Percentiles rank a stretch among this genome's conserved stretches.
These are phyloP conservation scores for Euphydryas editha DNA, from an alignment of 2,888 invertebrate genomes.

Conservation along the genomic window DNA sequence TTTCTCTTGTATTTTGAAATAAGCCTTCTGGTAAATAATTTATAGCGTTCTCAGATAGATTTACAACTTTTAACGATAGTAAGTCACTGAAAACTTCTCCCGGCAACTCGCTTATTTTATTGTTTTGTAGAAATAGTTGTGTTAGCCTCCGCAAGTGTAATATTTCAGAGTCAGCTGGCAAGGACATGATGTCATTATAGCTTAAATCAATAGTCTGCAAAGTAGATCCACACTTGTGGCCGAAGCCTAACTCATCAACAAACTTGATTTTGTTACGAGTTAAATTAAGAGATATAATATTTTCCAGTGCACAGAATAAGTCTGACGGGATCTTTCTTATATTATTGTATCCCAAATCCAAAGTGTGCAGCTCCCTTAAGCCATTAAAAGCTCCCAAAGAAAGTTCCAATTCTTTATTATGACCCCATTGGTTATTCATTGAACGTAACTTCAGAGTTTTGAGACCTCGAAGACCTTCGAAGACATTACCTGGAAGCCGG, in stretches of 20 bases:
- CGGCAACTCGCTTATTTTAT: slow-evolving; percentile 90
- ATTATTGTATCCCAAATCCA: slow-evolving; percentile 92
- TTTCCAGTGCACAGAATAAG: slow-evolving; percentile 90
- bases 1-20: slow-evolving; percentile 91
- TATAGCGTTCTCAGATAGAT: slow-evolving; percentile 93
- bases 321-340: slow-evolving; percentile 90
- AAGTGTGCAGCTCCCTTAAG: slow-evolving; percentile 89
- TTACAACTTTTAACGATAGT: slow-evolving; percentile 90
- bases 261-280: slow-evolving; percentile 92
- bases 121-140: slow-evolving; percentile 91
- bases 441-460: slow-evolving; percentile 91
- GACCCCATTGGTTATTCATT: slow-evolving; percentile 90
- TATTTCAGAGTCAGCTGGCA: slow-evolving; percentile 90
- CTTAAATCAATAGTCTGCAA: slow-evolving; percentile 92
- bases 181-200: slow-evolving; percentile 89
- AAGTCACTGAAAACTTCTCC: slow-evolving; percentile 91
- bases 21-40: slow-evolving; percentile 91
- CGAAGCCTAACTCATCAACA: slow-evolving; percentile 89
- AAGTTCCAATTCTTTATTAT: slow-evolving; percentile 88
- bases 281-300: slow-evolving; percentile 92
- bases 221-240: slow-evolving; percentile 85
- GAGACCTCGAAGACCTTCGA: slow-evolving; percentile 91
- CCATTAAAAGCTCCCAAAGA: slow-evolving; percentile 88
- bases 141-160: slow-evolving; percentile 90
- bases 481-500: slow-evolving; percentile 89